Percentiles rank a stretch among this genome's conserved stretches.
Conservation (phyloP, 2,888 invertebrate species). For the Athripsodes cinereus region DNA sequence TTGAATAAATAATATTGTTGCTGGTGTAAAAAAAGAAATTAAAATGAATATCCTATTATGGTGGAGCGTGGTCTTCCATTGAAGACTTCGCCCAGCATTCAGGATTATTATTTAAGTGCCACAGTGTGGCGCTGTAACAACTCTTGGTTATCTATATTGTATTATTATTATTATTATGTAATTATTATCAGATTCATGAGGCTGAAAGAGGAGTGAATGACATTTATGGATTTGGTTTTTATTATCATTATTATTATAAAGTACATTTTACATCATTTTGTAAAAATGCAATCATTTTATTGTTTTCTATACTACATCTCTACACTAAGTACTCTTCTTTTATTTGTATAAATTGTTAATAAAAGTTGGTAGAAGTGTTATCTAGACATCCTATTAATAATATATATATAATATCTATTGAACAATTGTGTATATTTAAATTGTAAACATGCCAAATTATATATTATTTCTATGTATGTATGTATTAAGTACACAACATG, state of each 20-base stretch:
- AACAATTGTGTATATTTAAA: not conserved
- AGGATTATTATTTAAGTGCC: not conserved
- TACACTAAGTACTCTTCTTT: not conserved
- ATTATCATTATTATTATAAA: not conserved
- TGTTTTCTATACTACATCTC: not conserved
- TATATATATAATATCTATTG: not conserved
- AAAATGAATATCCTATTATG: not conserved
- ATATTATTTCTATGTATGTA: not conserved
- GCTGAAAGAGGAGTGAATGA: slow-evolving; percentile 16
- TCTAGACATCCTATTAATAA: not conserved
- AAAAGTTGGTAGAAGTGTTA: not conserved
- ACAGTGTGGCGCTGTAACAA: too few species aligned
- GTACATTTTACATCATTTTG: not conserved
- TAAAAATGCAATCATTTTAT: slow-evolving; percentile 8
- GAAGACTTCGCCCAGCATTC: slow-evolving; percentile 19
- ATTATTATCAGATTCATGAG: slow-evolving; percentile 2
- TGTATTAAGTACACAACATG: not conserved
- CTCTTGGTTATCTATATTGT: too few species aligned
- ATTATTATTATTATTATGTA: not conserved
- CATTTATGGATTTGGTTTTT: not conserved
- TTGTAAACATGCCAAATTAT: not conserved
- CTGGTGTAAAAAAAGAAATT: not conserved
- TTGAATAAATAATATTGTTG: not conserved
- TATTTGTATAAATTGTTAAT: slow-evolving; percentile 1
- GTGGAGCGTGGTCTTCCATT: slow-evolving; percentile 21